Percentiles rank a stretch among this genome's conserved stretches.
Conservation (phyloP, 2,888 invertebrate species). For the Timema cristinae region DNA sequence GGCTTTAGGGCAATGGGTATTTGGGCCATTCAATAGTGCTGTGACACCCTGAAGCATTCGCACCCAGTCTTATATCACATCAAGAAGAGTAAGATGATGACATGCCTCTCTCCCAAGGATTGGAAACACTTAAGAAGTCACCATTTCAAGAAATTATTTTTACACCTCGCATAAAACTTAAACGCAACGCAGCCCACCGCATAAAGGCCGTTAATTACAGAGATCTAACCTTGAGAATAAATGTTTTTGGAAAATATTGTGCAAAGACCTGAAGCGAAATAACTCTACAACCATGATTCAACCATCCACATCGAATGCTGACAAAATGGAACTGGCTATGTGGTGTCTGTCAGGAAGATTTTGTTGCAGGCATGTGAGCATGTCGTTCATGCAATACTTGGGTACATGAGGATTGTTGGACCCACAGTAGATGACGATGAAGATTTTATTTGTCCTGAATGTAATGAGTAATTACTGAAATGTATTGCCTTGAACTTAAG, state of each 20-base stretch:
- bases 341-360: slow-evolving; percentile 7
- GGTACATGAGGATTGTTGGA: too few relatives aligned
- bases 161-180: not conserved
- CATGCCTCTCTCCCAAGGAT: not conserved
- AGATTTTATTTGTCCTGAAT: too few relatives aligned
- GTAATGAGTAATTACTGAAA: too few relatives aligned
- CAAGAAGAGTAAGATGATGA: not conserved
- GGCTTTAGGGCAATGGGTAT: not conserved
- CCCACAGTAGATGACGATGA: too few relatives aligned
- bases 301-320: not conserved
- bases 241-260: not conserved
- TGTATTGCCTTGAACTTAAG: too few relatives aligned
- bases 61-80: not conserved
- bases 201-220: slow-evolving; percentile 1
- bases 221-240: not conserved
- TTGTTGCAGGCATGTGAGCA: not conserved
- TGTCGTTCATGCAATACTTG: not conserved
- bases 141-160: not conserved
- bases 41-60: not conserved
- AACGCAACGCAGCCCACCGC: not conserved
- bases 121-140: not conserved
- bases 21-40: not conserved
- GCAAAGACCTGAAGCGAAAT: not conserved
- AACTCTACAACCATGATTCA: not conserved
- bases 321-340: not conserved